Evolutionary conservation across 1,140 invertebrate species (phyloP), one percentile per base, ranked within the genome.

Genomic region (Nasonia longicornis): DNA sequence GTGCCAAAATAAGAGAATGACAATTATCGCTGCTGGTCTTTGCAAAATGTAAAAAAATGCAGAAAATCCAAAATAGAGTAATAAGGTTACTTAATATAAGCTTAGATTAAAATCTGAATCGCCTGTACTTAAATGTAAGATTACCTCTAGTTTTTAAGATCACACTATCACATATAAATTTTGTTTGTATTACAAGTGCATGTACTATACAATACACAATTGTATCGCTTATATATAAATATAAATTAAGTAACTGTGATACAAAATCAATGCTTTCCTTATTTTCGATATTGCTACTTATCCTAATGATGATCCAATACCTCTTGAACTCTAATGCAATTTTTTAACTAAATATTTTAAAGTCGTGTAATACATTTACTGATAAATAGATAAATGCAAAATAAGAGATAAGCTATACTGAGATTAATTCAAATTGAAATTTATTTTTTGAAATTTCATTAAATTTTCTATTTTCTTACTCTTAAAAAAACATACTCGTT

Each of bases 191-290:
- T 83, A 71, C 70, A 69, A 79, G 42, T 67, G 8, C 45, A 82
- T 83, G 76, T 77, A 82, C 42, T 66, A 63, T 83, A 79, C 77
- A 73, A 75, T 79, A 58, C 45, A 42, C 42, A 29, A 48, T 74
- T 83, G 82, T 84, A 82, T 85, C 75, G 69, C 79, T 83, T 83
- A 73, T 84, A 82, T 77, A 80, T 85, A 83, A 85, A 85, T 84
- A 81, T 85, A 82, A 82, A 80, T 79, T 82, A 82, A 82, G 73
- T 85, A 84, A 85, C 85, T 86, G 85, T 85, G 84, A 86, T 86
- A 86, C 82, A 85, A 83, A 84, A 85, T 29, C 16, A 72, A 81
- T 38, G 16, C 10, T 66, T 71, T 52, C 58, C 3, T 78, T 70
- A 70, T 77, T 77, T 77, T 16, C 3, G n/a, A 20, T 52, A 71